Evolutionary conservation across 1,140 invertebrate genomes (phyloP).

Genomic region (Plectus sambesii): DNA sequence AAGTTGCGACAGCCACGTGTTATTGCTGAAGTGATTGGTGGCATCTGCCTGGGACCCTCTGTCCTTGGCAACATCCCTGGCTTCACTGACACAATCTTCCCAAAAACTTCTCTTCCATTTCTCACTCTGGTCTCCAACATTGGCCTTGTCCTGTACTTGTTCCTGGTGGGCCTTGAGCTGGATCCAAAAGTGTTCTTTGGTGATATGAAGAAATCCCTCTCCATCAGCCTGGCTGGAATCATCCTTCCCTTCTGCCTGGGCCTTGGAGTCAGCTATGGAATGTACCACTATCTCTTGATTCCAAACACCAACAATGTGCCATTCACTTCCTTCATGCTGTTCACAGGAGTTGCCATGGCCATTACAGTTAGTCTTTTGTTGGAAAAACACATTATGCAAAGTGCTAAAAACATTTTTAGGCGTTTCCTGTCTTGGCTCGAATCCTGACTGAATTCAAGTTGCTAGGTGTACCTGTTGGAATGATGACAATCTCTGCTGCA

Average conservation of each 20-base stretch:
- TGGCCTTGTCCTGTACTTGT: constrained; percentile 29
- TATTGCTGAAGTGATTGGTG: constrained; percentile 14
- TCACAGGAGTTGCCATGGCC: constrained; percentile 30
- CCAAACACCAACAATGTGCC: constrained; percentile 13
- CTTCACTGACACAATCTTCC: constrained; percentile 21
- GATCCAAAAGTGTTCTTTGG: constrained; percentile 24
- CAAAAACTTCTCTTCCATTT: constrained; percentile 19
- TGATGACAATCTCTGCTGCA: constrained; percentile 33
- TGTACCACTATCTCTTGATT: constrained; percentile 20
- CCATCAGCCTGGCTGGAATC: constrained; percentile 33
- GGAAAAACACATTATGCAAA: not conserved
- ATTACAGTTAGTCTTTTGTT: constrained; percentile 18
- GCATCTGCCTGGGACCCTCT: constrained; percentile 13
- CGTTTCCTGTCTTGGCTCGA: constrained; percentile 31
- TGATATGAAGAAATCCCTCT: constrained; percentile 11
- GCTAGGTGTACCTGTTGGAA: constrained; percentile 26
- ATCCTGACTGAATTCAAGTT: constrained; percentile 30
- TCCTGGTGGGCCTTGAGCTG: constrained; percentile 30
- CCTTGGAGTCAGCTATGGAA: constrained; percentile 17
- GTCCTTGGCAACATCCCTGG: constrained; percentile 20
- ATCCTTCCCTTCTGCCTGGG: constrained; percentile 27
- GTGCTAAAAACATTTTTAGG: constrained; percentile 10
- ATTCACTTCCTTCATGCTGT: constrained; percentile 27
- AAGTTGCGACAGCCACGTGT: constrained; percentile 13
- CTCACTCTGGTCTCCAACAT: constrained; percentile 26